phyloP scores from a whole-genome alignment of 1,140 invertebrate species.

The Chrysomallon squamiferum region DNA sequence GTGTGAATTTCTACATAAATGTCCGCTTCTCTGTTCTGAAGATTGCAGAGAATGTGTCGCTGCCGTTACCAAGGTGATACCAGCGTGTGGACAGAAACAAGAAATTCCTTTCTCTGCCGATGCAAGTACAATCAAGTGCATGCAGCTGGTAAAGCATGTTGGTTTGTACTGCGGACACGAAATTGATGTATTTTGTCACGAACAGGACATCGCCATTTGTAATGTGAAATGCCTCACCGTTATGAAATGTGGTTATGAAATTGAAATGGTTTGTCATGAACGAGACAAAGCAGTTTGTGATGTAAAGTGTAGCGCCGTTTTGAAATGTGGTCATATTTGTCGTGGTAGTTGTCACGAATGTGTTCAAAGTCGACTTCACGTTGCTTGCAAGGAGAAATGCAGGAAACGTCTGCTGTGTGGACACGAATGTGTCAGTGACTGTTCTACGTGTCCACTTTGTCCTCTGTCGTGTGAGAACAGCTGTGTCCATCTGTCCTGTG shows the following conservation, averaged over 20 bases:
- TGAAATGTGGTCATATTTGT: constrained; percentile 48
- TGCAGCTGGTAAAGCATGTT: constrained; percentile 62
- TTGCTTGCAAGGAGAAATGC: constrained; percentile 52
- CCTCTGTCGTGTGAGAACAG: constrained; percentile 66
- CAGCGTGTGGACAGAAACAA: constrained; percentile 20
- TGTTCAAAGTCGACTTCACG: constrained; percentile 71
- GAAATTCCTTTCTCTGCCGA: constrained; percentile 25
- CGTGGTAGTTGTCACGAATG: constrained; percentile 62
- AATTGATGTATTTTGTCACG: constrained; percentile 39
- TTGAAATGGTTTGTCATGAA: constrained; percentile 38
- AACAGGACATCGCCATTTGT: constrained; percentile 25
- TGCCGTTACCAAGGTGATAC: constrained; percentile 14
- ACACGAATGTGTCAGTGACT: constrained; percentile 52
- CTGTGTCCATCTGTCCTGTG: constrained; percentile 65
- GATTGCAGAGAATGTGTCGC: constrained; percentile 34
- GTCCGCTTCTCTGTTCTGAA: constrained; percentile 36
- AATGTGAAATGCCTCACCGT: constrained; percentile 21
- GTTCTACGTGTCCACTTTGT: constrained; percentile 70
- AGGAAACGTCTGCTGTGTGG: constrained; percentile 59
- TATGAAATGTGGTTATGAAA: constrained; percentile 67
- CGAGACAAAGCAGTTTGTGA: constrained; percentile 67
- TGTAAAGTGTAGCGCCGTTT: constrained; percentile 15
- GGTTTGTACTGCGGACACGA: constrained; percentile 55
- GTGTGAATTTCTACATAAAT: constrained; percentile 32
- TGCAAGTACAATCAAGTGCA: no score